These are phyloP conservation scores for Papilio aristodemus DNA, from an alignment of 1,140 invertebrate genomes.

Conservation along the genomic window DNA sequence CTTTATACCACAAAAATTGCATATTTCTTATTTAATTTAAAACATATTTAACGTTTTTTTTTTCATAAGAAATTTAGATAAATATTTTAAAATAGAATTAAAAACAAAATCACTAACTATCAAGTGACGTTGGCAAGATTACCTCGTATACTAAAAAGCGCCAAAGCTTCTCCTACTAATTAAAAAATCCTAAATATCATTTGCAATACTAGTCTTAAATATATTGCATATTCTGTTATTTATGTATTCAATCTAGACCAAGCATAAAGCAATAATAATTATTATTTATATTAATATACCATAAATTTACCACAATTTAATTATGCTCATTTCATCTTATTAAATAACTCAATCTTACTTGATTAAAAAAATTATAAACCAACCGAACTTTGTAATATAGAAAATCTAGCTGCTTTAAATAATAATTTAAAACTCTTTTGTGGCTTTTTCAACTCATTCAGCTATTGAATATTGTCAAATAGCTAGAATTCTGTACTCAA, in stretches of 20 bases:
- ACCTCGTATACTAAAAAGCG: conserved; percentile 38
- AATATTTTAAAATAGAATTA: background rate
- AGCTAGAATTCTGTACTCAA: too few relatives aligned
- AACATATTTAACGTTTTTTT: too few relatives aligned
- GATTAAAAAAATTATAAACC: too few relatives aligned
- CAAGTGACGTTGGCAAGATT: conserved; percentile 38
- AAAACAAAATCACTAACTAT: background rate
- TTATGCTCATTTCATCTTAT: background rate
- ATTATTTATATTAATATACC: background rate
- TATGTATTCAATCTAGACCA: background rate
- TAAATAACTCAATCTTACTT: too few relatives aligned
- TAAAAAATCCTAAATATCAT: background rate
- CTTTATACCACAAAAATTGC: too few relatives aligned
- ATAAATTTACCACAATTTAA: background rate
- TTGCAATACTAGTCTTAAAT: conserved; percentile 3
- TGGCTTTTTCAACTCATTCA: too few relatives aligned
- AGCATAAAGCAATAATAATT: background rate
- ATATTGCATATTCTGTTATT: background rate
- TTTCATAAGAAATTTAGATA: too few relatives aligned
- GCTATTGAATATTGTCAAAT: too few relatives aligned
- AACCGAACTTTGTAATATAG: too few relatives aligned
- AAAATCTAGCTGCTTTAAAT: too few relatives aligned
- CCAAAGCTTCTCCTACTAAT: background rate
- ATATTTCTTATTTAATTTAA: too few relatives aligned
- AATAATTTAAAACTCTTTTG: too few relatives aligned